Percentiles rank a stretch among this genome's conserved stretches.
phyloP scores from a whole-genome alignment of 2,888 invertebrate genomes.

The Mythimna pallens region DNA sequence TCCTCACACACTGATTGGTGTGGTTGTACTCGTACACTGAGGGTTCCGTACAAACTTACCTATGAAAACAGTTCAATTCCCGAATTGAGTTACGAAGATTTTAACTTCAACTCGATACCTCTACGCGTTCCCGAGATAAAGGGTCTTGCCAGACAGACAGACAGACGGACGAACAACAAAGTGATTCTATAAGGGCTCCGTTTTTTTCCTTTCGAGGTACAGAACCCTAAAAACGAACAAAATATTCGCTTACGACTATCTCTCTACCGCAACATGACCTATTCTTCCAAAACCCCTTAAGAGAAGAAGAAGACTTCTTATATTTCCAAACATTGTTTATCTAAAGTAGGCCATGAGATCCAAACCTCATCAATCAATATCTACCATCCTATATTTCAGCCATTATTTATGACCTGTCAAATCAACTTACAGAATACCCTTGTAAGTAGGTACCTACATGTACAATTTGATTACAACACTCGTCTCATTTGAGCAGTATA shows the following conservation, averaged over 20 bases:
- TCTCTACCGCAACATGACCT: neutral
- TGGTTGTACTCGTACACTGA: too few relatives aligned
- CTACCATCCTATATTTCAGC: conserved; percentile 22
- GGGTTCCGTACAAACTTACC: too few relatives aligned
- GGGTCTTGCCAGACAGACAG: too few relatives aligned
- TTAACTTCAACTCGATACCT: too few relatives aligned
- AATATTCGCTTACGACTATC: neutral
- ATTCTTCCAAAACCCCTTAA: neutral
- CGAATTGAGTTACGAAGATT: too few relatives aligned
- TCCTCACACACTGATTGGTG: too few relatives aligned
- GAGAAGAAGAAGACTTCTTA: neutral
- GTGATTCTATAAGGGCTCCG: too few relatives aligned
- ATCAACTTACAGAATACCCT: conserved; percentile 42
- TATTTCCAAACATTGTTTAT: conserved; percentile 33
- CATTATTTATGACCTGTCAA: conserved; percentile 46
- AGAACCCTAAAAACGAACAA: too few relatives aligned
- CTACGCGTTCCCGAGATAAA: too few relatives aligned
- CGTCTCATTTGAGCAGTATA: conserved; percentile 50
- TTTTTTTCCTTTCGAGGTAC: too few relatives aligned
- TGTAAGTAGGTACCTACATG: conserved; percentile 14
- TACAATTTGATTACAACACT: conserved; percentile 53
- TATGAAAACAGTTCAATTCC: too few relatives aligned
- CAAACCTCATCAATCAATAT: conserved; percentile 43
- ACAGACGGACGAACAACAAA: too few relatives aligned
- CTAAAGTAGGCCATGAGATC: conserved; percentile 36